These are phyloP conservation scores for Oreochromis aureus DNA, from an alignment of 2,113 vertebrate species.

Conservation along the genomic window DNA sequence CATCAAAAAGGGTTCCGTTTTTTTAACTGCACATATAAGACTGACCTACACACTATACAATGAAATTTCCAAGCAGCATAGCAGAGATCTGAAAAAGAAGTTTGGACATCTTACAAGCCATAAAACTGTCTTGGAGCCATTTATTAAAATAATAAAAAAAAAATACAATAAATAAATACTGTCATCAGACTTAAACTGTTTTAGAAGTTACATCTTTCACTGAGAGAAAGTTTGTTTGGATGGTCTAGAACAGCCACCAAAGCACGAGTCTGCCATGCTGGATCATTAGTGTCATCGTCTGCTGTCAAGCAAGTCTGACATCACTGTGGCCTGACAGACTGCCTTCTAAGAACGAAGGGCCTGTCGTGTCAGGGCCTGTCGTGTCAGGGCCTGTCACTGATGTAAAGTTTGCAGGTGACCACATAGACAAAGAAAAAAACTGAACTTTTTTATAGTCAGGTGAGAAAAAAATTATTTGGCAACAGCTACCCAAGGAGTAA, in stretches of 20 bases:
- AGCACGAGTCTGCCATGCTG: neutral
- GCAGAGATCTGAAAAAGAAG: neutral
- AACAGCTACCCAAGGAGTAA: neutral
- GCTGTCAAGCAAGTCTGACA: neutral
- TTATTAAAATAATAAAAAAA: neutral
- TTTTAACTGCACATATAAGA: neutral
- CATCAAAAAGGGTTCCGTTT: neutral
- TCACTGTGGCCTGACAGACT: neutral
- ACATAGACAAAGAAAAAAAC: neutral
- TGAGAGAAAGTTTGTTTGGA: neutral
- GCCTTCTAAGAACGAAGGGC: neutral
- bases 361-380: neutral
- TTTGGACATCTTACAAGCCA: neutral
- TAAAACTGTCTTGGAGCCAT: neutral
- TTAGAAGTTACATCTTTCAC: neutral
- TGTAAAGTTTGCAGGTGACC: neutral
- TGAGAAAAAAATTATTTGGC: neutral
- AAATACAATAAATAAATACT: neutral
- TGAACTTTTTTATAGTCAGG: neutral
- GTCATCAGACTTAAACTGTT: neutral
- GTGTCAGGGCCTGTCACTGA: neutral
- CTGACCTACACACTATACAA: neutral
- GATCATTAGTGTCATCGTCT: neutral
- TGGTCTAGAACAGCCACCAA: neutral
- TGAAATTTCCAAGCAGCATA: neutral